Conservation (phyloP, 2,888 invertebrate species). For the Priocnemis perturbator region DNA sequence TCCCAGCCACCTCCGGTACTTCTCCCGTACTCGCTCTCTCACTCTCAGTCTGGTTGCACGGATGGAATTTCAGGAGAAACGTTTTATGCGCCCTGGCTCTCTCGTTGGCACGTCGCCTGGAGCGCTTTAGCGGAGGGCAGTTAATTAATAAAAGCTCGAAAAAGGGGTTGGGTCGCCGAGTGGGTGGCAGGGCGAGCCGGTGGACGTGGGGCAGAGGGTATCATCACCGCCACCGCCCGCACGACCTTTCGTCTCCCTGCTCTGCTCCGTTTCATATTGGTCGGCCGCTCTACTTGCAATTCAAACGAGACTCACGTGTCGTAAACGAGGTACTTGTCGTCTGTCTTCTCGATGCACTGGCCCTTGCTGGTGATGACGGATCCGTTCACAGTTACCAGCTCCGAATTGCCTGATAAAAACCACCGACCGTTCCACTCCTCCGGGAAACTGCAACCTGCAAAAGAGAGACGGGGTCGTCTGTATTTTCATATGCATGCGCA, state of each 20-base stretch:
- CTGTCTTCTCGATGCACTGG: constrained; percentile 71
- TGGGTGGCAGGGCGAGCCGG: constrained; percentile 3
- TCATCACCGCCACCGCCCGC: too few species aligned
- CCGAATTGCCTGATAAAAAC: constrained; percentile 75
- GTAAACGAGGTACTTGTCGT: constrained; percentile 75
- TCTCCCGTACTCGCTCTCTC: neutral
- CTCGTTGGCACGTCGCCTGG: constrained; percentile 53
- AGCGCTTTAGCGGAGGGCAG: constrained; percentile 57
- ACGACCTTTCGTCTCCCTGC: constrained; percentile 9
- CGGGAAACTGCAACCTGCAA: constrained; percentile 72
- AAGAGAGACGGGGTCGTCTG: constrained; percentile 6
- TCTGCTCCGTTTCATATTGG: constrained; percentile 46
- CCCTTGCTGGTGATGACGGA: constrained; percentile 75
- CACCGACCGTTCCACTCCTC: constrained; percentile 73
- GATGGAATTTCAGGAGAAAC: constrained; percentile 56
- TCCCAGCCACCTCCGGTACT: constrained; percentile 7
- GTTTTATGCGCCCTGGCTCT: constrained; percentile 46
- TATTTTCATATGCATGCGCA: neutral
- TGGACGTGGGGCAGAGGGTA: constrained; percentile 6
- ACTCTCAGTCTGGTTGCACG: constrained; percentile 30
- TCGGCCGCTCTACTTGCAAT: neutral
- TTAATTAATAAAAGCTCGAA: constrained; percentile 64
- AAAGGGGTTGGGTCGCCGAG: constrained; percentile 24
- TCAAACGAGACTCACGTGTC: constrained; percentile 66
- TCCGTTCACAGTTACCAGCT: constrained; percentile 71